phyloP scores from a whole-genome alignment of 2,797 vertebrate genomes.

The Sphaeramia orbicularis region DNA sequence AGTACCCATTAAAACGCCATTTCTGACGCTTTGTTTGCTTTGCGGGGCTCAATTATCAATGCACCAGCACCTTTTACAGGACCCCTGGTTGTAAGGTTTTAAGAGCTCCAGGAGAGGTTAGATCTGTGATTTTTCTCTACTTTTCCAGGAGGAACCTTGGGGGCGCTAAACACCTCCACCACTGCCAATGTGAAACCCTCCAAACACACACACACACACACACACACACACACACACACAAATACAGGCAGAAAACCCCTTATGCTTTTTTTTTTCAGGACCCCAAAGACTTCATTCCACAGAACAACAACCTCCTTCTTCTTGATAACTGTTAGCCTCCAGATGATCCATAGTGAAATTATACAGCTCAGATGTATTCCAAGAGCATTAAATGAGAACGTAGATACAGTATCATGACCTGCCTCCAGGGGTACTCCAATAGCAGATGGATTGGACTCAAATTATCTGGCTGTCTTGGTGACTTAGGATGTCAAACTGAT shows the following conservation, averaged over 20 bases:
- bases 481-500: slow-evolving; percentile 80
- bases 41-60: slow-evolving; percentile 82
- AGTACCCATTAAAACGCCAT: slow-evolving; percentile 72
- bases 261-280: slow-evolving; percentile 15
- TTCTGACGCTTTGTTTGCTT: slow-evolving; percentile 81
- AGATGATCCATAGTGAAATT: slow-evolving; percentile 67
- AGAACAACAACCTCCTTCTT: slow-evolving; percentile 55
- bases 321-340: slow-evolving; percentile 66
- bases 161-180: slow-evolving; percentile 72
- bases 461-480: slow-evolving; percentile 68
- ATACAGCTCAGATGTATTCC: slow-evolving; percentile 67
- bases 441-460: slow-evolving; percentile 73
- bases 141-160: slow-evolving; percentile 73
- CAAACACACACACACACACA: slow-evolving; percentile 24
- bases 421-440: slow-evolving; percentile 66
- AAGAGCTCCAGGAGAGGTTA: slow-evolving; percentile 73
- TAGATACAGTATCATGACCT: slow-evolving; percentile 59
- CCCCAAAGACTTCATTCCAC: slow-evolving; percentile 49
- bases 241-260: slow-evolving; percentile 25
- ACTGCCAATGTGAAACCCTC: slow-evolving; percentile 65
- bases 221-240: slow-evolving; percentile 31
- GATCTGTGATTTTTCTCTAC: slow-evolving; percentile 75
- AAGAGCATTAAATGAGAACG: slow-evolving; percentile 56
- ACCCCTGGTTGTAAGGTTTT: slow-evolving; percentile 69
- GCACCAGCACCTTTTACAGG: slow-evolving; percentile 80